These are phyloP conservation scores for Drosophila auraria DNA, from an alignment of 1,140 invertebrate species.

Conservation along the genomic window DNA sequence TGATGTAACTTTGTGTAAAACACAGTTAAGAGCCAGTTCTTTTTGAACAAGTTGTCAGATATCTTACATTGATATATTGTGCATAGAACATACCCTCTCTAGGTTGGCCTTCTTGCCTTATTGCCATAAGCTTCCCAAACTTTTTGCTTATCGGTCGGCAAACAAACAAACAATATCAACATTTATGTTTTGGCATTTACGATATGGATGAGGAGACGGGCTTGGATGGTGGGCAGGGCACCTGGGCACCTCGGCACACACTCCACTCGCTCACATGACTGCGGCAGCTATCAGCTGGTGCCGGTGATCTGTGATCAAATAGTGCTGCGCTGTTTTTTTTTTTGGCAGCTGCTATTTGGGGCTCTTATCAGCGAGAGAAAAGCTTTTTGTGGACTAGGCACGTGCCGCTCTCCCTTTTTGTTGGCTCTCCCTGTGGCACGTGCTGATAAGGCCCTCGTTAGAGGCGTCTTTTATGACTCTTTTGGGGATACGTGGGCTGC, in stretches of 20 bases:
- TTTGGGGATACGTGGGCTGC: too few relatives aligned
- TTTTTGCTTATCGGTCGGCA: slow-evolving; percentile 37
- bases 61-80: neutral
- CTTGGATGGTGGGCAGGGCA: neutral
- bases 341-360: slow-evolving; percentile 26
- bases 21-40: neutral
- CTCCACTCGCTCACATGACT: slow-evolving; percentile 48
- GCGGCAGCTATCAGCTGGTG: slow-evolving; percentile 28
- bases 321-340: slow-evolving; percentile 21
- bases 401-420: slow-evolving; percentile 50
- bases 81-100: neutral
- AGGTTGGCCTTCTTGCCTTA: neutral
- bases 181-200: slow-evolving; percentile 61
- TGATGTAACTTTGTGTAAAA: neutral
- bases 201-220: slow-evolving; percentile 29
- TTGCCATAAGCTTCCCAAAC: slow-evolving; percentile 23
- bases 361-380: slow-evolving; percentile 28
- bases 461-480: neutral
- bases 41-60: neutral
- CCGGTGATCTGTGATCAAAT: slow-evolving; percentile 49
- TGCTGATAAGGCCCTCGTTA: slow-evolving; percentile 7
- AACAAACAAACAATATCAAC: slow-evolving; percentile 57
- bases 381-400: slow-evolving; percentile 32
- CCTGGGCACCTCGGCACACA: slow-evolving; percentile 16
- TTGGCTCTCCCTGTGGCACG: slow-evolving; percentile 8